Conservation (phyloP, 2,113 vertebrate genomes). For the Empidonax alnorum region DNA sequence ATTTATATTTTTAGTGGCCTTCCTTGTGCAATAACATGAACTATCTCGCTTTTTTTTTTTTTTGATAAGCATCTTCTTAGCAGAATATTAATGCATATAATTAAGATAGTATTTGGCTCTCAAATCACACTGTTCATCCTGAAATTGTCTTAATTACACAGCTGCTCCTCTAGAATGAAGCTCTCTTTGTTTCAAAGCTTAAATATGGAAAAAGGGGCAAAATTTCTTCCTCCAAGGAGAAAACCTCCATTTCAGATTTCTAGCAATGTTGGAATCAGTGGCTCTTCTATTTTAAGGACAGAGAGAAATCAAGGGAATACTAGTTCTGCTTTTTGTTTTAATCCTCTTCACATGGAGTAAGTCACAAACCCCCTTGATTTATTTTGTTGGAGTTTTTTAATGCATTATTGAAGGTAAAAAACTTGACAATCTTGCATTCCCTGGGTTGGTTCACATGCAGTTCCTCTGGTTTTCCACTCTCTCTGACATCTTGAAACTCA, state of each 20-base stretch:
- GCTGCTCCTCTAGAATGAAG: slow-evolving; percentile 16
- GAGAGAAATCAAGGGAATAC: background rate
- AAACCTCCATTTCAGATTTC: background rate
- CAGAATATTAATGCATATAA: slow-evolving; percentile 48
- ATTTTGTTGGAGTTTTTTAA: background rate
- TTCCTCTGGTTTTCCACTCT: background rate
- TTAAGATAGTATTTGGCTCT: slow-evolving; percentile 40
- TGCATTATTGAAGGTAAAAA: background rate
- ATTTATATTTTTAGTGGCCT: background rate
- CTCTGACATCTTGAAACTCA: background rate
- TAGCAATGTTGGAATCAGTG: background rate
- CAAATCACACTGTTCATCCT: slow-evolving; percentile 33
- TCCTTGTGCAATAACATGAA: background rate
- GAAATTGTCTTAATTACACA: slow-evolving; percentile 52
- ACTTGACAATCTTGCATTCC: background rate
- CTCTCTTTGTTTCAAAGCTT: slow-evolving; percentile 38
- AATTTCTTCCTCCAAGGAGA: slow-evolving; percentile 15
- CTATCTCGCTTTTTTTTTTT: background rate
- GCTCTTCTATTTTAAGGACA: background rate
- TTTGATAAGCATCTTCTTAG: slow-evolving; percentile 11
- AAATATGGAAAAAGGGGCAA: background rate
- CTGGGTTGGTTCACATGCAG: background rate
- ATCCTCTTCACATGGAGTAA: background rate
- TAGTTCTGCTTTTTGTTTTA: background rate
- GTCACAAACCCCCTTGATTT: background rate